phyloP scores from a whole-genome alignment of 2,888 invertebrate species.

The Dysmachus trigonus region DNA sequence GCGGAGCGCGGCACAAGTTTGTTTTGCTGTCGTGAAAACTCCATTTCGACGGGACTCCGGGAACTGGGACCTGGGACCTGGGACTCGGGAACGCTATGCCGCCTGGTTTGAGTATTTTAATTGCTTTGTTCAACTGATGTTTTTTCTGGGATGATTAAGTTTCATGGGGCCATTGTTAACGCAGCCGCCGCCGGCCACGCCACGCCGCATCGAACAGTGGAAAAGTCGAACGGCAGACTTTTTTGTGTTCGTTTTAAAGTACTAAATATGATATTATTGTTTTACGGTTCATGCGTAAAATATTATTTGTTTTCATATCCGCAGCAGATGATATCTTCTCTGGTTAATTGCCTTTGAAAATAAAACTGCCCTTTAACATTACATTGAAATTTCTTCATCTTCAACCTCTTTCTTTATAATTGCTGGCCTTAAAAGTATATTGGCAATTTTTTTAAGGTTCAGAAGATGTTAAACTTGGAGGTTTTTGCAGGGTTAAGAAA shows the following conservation, averaged over 20 bases:
- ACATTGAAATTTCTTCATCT: no score
- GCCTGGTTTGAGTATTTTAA: conserved; percentile 6
- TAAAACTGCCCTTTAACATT: background rate
- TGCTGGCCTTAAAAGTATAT: no score
- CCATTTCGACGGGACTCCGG: background rate
- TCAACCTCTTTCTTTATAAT: no score
- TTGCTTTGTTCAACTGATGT: conserved; percentile 10
- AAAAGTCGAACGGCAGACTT: background rate
- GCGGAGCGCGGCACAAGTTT: background rate
- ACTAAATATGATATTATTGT: background rate
- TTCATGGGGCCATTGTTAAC: conserved; percentile 5
- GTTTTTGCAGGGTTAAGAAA: no score
- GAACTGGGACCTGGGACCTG: no score
- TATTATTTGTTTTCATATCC: background rate
- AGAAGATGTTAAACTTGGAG: no score
- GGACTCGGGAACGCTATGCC: background rate
- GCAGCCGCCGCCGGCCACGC: background rate
- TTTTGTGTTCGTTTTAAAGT: background rate
- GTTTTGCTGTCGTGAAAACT: background rate
- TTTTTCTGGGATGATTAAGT: conserved; percentile 1
- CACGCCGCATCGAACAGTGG: background rate
- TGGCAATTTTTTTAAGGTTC: no score
- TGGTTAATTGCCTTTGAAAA: background rate
- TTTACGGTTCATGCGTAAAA: background rate
- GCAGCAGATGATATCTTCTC: background rate